A percentile compares a stretch with the other conserved stretches of the same genome.
phyloP scores from a whole-genome alignment of 2,888 invertebrate species.

The Ptilodon capucinus region DNA sequence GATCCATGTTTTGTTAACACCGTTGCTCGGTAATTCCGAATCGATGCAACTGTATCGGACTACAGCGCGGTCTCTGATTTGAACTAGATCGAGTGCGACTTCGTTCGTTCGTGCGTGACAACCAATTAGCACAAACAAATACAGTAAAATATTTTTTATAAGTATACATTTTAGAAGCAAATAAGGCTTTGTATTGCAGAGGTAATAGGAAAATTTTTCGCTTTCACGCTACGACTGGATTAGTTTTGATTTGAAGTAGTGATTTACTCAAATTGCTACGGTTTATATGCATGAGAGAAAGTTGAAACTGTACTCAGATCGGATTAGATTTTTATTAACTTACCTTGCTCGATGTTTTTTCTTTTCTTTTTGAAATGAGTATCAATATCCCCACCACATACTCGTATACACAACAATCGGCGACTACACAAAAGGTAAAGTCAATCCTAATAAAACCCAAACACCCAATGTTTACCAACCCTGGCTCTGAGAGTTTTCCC shows the following conservation, averaged over 20 bases:
- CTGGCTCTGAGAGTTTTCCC: constrained; percentile 64
- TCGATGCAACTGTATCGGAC: constrained; percentile 22
- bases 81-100: constrained; percentile 24
- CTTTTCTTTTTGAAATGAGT: background rate
- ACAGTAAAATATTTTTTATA: constrained; percentile 22
- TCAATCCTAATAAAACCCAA: constrained; percentile 45
- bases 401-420: constrained; percentile 32
- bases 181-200: background rate
- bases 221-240: background rate
- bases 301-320: background rate
- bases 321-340: background rate
- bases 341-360: background rate
- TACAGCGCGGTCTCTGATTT: constrained; percentile 23
- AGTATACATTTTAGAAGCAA: constrained; percentile 10
- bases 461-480: constrained; percentile 58
- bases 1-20: constrained; percentile 21
- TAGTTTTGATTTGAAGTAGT: background rate
- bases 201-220: background rate
- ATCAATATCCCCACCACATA: constrained; percentile 10
- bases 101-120: constrained; percentile 24
- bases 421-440: constrained; percentile 33
- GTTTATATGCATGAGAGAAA: background rate
- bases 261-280: background rate
- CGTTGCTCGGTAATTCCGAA: constrained; percentile 8
- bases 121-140: constrained; percentile 27